Conservation (phyloP, 2,797 vertebrate genomes). For the Myotis vivesi region DNA sequence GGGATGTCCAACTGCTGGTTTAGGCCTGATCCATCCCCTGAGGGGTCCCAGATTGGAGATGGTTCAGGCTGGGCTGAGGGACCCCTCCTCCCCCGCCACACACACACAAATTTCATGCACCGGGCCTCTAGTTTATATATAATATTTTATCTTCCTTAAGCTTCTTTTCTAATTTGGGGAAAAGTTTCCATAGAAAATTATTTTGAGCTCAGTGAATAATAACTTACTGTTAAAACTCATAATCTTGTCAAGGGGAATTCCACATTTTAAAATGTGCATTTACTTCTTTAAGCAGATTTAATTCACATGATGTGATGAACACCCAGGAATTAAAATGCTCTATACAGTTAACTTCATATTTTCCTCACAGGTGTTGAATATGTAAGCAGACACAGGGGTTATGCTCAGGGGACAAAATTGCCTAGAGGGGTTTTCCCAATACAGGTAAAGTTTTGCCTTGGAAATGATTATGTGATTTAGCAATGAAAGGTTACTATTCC, state of each 20-base stretch:
- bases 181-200: not conserved
- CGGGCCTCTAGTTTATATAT: not conserved
- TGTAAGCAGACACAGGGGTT: not conserved
- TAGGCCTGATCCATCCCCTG: no score
- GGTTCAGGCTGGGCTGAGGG: no score
- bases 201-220: not conserved
- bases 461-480: constrained; percentile 25
- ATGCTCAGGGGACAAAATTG: not conserved
- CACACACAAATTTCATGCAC: no score
- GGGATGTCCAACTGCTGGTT: no score
- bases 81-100: no score
- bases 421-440: not conserved
- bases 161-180: constrained; percentile 36
- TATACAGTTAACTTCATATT: not conserved
- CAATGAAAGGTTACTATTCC: not conserved
- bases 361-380: not conserved
- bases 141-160: constrained; percentile 40
- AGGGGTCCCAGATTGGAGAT: no score
- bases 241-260: constrained; percentile 31
- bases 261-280: constrained; percentile 25
- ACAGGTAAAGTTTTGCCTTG: constrained; percentile 7
- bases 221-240: constrained; percentile 41
- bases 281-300: constrained; percentile 20
- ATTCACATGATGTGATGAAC: not conserved
- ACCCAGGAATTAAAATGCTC: not conserved